Conservation (phyloP, 2,113 vertebrate species). For the Epinephelus moara region DNA sequence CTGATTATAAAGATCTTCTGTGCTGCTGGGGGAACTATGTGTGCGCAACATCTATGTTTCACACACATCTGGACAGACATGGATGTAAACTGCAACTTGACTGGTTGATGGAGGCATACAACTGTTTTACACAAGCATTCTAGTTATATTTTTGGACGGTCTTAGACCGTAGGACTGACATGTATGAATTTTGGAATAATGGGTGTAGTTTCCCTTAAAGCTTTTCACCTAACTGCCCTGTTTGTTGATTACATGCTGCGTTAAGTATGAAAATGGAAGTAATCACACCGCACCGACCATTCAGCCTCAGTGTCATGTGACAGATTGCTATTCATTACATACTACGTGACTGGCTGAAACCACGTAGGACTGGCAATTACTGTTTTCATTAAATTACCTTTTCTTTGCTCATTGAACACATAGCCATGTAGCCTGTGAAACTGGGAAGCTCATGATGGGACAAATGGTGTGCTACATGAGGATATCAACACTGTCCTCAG, state of each 20-base stretch:
- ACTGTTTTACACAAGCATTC: too few species aligned
- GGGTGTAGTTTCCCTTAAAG: too few species aligned
- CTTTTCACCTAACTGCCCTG: background rate
- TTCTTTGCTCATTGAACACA: conserved; percentile 37
- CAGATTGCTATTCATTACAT: conserved; percentile 26
- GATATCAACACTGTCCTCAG: conserved; percentile 25
- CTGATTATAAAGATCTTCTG: too few species aligned
- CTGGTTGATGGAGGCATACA: too few species aligned
- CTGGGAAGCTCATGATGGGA: conserved; percentile 9
- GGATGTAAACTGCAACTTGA: too few species aligned
- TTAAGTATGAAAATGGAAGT: conserved; percentile 36
- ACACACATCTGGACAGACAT: too few species aligned
- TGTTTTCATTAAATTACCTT: conserved; percentile 10
- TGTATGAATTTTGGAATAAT: too few species aligned
- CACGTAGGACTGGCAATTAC: conserved; percentile 24
- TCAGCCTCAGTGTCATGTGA: background rate
- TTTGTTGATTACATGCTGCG: conserved; percentile 19
- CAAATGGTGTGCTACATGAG: conserved; percentile 30
- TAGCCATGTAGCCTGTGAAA: conserved; percentile 7
- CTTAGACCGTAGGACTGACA: too few species aligned
- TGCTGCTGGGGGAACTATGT: too few species aligned
- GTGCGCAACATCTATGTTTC: too few species aligned
- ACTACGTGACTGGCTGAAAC: conserved; percentile 21
- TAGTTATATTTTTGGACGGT: too few species aligned
- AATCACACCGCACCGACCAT: conserved; percentile 6